Percentiles rank a stretch among this genome's conserved stretches.
Evolutionary conservation across 2,113 vertebrate genomes (phyloP).

Genomic region (Pachycephala philippinensis): DNA sequence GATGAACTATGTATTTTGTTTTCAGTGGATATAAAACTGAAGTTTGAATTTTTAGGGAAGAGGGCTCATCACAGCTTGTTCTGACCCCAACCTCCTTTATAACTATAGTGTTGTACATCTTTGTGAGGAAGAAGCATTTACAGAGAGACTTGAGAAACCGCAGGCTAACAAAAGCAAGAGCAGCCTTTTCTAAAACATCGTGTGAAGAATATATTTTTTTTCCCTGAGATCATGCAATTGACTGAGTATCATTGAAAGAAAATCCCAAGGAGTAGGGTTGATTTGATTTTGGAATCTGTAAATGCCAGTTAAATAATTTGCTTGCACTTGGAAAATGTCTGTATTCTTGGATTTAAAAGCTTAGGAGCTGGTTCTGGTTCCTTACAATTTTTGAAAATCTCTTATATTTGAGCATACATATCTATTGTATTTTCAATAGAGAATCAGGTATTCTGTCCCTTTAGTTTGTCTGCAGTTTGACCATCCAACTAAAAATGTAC

Average conservation of each 20-base stretch:
- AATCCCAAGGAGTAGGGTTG: neutral
- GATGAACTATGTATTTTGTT: neutral
- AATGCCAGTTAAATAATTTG: neutral
- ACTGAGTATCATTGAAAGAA: neutral
- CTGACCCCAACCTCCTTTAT: neutral
- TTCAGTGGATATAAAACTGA: neutral
- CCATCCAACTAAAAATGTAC: neutral
- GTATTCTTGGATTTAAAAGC: neutral
- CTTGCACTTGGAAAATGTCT: neutral
- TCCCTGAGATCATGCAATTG: neutral
- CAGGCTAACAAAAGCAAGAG: neutral
- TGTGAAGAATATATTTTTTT: neutral
- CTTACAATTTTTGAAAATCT: neutral
- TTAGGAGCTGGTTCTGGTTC: neutral
- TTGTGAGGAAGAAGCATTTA: neutral
- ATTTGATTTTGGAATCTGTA: neutral
- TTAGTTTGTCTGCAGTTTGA: neutral
- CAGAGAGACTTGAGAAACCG: neutral
- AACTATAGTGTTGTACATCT: neutral
- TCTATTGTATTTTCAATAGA: neutral
- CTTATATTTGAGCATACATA: neutral
- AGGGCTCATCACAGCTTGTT: neutral
- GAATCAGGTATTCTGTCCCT: neutral
- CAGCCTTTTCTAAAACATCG: neutral
- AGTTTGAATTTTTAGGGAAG: neutral